phyloP scores from a whole-genome alignment of 2,888 invertebrate genomes.

The Drosophila mettleri region DNA sequence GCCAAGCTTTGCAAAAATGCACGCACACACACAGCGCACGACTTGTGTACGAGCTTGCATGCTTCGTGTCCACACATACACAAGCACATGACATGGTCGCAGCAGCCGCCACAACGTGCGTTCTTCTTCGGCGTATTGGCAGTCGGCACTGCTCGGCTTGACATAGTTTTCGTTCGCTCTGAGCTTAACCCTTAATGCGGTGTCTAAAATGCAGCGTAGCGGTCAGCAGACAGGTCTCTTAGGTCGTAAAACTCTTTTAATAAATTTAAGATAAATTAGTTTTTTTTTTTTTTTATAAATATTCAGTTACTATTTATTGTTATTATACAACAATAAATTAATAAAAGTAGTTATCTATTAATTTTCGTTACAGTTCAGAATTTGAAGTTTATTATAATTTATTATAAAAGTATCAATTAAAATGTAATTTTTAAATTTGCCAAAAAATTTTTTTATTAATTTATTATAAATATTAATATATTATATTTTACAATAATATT shows the following conservation, averaged over 20 bases:
- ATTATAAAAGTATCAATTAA: too few species aligned
- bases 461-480: too few species aligned
- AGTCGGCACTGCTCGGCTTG: conserved; percentile 34
- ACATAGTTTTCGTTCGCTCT: conserved; percentile 24
- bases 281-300: not conserved
- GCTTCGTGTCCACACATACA: conserved; percentile 16
- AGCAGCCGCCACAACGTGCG: conserved; percentile 52
- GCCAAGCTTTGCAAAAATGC: conserved; percentile 44
- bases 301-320: not conserved
- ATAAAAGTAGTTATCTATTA: too few species aligned
- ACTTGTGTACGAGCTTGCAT: not conserved
- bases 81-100: conserved; percentile 10
- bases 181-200: conserved; percentile 40
- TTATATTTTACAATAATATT: too few species aligned
- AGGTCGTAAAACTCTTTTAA: not conserved
- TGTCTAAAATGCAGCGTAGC: too few species aligned
- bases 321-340: too few species aligned
- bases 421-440: too few species aligned
- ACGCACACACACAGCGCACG: conserved; percentile 13
- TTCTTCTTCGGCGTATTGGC: conserved; percentile 40
- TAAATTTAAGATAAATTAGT: too few species aligned
- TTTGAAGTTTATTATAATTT: too few species aligned
- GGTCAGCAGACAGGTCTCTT: not conserved
- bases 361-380: too few species aligned
- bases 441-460: too few species aligned